Percentiles rank a stretch among this genome's conserved stretches.
phyloP scores from a whole-genome alignment of 2,888 invertebrate species.

The Dynastes maya region DNA sequence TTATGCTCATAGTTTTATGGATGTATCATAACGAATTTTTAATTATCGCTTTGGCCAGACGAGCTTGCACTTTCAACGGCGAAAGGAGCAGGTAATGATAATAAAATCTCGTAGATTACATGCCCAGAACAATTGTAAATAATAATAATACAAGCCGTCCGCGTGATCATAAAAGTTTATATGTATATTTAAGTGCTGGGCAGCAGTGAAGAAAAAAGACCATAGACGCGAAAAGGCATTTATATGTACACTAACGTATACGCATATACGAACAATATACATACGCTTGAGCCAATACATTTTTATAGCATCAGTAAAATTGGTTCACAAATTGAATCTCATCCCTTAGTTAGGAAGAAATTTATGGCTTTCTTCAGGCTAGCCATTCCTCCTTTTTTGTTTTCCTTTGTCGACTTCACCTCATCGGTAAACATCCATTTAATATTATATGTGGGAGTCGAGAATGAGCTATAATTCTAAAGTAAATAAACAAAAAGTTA shows the following conservation, averaged over 20 bases:
- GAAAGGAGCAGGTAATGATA: slow-evolving; percentile 33
- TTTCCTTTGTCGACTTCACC: slow-evolving; percentile 40
- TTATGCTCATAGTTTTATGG: no score
- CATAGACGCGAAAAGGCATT: slow-evolving; percentile 44
- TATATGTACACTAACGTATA: slow-evolving; percentile 30
- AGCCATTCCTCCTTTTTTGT: slow-evolving; percentile 56
- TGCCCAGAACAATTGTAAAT: slow-evolving; percentile 47
- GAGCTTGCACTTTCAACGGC: neutral
- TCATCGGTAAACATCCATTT: slow-evolving; percentile 50
- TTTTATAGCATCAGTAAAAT: slow-evolving; percentile 61
- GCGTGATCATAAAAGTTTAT: slow-evolving; percentile 48
- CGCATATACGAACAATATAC: slow-evolving; percentile 39
- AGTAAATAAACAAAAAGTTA: slow-evolving; percentile 52
- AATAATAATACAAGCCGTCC: slow-evolving; percentile 44
- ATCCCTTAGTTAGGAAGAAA: slow-evolving; percentile 60
- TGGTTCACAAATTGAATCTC: slow-evolving; percentile 63
- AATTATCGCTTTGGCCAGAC: slow-evolving; percentile 26
- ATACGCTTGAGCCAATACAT: slow-evolving; percentile 48
- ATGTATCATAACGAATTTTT: slow-evolving; percentile 24
- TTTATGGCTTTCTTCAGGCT: slow-evolving; percentile 62
- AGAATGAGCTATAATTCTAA: slow-evolving; percentile 50
- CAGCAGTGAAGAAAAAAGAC: slow-evolving; percentile 42
- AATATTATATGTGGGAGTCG: slow-evolving; percentile 52
- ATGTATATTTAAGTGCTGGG: slow-evolving; percentile 48
- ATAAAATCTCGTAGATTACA: slow-evolving; percentile 47